Evolutionary conservation across 2,888 invertebrate genomes (phyloP), one percentile per base, ranked within the genome.

Genomic region (Ochlodes sylvanus): DNA sequence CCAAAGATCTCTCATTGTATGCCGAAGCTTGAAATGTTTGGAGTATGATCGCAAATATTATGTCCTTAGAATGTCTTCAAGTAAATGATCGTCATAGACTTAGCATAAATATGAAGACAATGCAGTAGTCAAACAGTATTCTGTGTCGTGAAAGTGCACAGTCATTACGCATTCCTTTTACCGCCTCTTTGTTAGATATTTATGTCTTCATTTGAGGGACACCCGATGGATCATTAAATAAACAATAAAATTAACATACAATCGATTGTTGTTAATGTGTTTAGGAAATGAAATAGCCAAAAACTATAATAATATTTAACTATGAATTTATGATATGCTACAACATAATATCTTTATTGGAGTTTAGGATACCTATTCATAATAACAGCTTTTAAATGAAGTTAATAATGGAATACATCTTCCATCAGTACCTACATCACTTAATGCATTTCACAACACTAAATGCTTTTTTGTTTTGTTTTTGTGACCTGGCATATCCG

Each of bases 41-140:
- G 63, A 65, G 64, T 60, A 60, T 41, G 21, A 44, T 9, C 12
- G 47, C 38, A 38, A 50, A 50, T 50, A 17, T 44, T 55, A n/a
- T 38, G 14, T 21, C 15, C 52, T 32, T 55, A 62, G 9, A 27
- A 60, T 32, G 54, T n/a, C 44, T 60, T 56, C n/a, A 21, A 34
- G 7, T 34, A 58, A 75, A 77, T 73, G 66, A 71, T 73, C 62
- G 69, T 66, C 72, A 72, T 76, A 78, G 78, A 76, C 75, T 78
- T 77, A 76, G 74, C 79, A 82, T 84, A 81, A 82, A 81, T 79
- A 82, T 76, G 76, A 77, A 79, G 80, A 84, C 83, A 87, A 85
- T 83, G 76, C 78, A 75, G 77, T 77, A 77, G 78, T 81, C 77
- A 80, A 78, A 77, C 76, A 77, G 74, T 73, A 67, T 75, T 75